Evolutionary conservation across 2,797 vertebrate genomes (phyloP).

Genomic region (Margarornis squamiger): DNA sequence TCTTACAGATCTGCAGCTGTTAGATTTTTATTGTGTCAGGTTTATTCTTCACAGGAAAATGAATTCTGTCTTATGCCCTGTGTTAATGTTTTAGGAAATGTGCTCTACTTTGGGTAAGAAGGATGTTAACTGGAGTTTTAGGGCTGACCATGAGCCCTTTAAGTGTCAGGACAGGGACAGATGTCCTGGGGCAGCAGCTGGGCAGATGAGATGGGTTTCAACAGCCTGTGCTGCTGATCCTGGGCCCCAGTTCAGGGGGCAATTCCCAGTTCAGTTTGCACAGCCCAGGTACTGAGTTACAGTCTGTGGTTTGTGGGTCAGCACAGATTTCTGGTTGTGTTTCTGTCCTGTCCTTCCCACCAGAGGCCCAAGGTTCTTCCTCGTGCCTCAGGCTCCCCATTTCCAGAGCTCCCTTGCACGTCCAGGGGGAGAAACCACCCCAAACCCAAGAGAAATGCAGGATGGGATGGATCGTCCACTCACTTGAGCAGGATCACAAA

Average conservation of each 20-base stretch:
- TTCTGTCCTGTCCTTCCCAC: not conserved
- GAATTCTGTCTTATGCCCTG: not conserved
- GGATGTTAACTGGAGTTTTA: not conserved
- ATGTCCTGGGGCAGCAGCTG: not conserved
- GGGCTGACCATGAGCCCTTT: not conserved
- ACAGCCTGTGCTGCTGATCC: not conserved
- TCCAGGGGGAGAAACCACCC: not conserved
- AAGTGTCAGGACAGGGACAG: not conserved
- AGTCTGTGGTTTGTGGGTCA: not conserved
- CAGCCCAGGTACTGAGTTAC: not conserved
- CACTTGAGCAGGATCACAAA: slow-evolving; percentile 91
- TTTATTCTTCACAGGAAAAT: not conserved
- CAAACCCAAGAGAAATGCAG: not conserved
- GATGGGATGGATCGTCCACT: slow-evolving; percentile 12
- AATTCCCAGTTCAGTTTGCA: not conserved
- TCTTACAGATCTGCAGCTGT: not conserved
- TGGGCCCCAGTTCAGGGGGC: not conserved
- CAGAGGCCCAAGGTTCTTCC: not conserved
- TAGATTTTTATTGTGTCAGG: not conserved
- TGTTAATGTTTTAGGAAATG: not conserved
- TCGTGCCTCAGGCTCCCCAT: not conserved
- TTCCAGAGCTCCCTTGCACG: not conserved
- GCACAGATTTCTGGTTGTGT: not conserved
- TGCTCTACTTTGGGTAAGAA: not conserved
- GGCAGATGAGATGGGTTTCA: not conserved